Evolutionary conservation across 2,113 vertebrate species (phyloP).

Genomic region (Ginglymostoma cirratum): DNA sequence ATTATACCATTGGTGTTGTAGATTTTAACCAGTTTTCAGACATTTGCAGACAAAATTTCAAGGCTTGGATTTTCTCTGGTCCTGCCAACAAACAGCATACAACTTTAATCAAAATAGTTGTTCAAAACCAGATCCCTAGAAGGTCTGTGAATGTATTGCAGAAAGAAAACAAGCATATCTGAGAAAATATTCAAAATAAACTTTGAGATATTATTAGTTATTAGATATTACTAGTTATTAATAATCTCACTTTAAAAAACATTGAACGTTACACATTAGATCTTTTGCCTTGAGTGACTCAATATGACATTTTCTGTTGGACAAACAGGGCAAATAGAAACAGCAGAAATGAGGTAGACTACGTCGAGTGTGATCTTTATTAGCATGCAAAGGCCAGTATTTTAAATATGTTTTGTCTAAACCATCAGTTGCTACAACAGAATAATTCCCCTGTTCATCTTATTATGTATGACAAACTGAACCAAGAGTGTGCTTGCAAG

Average conservation of each 20-base stretch:
- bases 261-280: background rate
- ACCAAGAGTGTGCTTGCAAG: background rate
- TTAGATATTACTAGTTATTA: background rate
- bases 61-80: conserved; percentile 70
- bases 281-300: background rate
- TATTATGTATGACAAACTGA: background rate
- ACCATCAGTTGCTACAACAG: background rate
- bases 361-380: background rate
- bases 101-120: background rate
- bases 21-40: conserved; percentile 73
- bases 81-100: conserved; percentile 54
- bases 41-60: conserved; percentile 80
- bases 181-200: background rate
- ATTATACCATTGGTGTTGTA: conserved; percentile 62
- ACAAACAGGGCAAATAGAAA: background rate
- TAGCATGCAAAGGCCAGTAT: background rate
- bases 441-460: background rate
- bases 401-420: background rate
- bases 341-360: background rate
- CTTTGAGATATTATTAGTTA: background rate
- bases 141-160: background rate
- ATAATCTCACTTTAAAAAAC: background rate
- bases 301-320: background rate
- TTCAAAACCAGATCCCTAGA: background rate
- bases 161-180: background rate